Evolutionary conservation across 2,113 vertebrate genomes (phyloP).

Genomic region (Rhea americana): DNA sequence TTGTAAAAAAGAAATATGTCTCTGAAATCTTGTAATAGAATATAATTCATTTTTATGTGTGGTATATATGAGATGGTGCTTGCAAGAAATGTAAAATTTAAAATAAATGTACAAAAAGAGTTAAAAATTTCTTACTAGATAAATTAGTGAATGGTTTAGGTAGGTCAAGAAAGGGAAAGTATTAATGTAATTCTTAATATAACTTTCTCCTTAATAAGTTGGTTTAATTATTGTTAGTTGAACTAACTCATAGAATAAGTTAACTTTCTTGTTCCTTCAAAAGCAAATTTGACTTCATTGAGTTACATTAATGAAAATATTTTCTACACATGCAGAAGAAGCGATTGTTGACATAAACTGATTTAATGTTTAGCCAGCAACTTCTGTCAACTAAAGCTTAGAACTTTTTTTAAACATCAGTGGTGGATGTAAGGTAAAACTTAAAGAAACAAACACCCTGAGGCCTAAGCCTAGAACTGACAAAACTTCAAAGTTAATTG

Average conservation of each 20-base stretch:
- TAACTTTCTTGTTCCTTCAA: background rate
- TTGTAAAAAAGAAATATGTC: background rate
- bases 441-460: background rate
- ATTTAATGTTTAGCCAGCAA: background rate
- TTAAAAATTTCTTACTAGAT: background rate
- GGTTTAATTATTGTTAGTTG: background rate
- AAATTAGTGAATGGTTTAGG: background rate
- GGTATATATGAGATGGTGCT: background rate
- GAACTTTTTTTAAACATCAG: background rate
- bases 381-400: background rate
- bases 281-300: background rate
- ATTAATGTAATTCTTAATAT: background rate
- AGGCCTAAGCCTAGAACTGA: background rate
- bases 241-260: background rate
- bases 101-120: background rate
- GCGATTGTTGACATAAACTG: background rate
- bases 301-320: background rate
- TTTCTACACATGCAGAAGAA: background rate
- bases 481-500: background rate
- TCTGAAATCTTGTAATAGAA: background rate
- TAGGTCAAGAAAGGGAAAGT: background rate
- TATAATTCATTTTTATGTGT: background rate
- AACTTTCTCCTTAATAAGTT: no score
- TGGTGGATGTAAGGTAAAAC: background rate
- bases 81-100: background rate